phyloP scores from a whole-genome alignment of 2,888 invertebrate species.

The Lymantria monacha region DNA sequence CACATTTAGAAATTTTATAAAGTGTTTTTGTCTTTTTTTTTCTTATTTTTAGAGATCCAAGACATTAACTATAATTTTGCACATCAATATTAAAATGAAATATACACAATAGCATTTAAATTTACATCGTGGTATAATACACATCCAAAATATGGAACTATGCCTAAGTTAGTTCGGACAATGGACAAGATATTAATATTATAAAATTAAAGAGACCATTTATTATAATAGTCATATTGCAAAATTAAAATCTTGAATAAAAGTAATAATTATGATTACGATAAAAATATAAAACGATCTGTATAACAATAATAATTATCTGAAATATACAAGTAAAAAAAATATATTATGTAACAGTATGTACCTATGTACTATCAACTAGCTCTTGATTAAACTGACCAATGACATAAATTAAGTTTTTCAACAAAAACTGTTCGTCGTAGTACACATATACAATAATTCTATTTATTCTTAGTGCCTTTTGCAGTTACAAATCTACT shows the following conservation, averaged over 20 bases:
- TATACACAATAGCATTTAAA: slow-evolving; percentile 79
- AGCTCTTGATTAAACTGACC: slow-evolving; percentile 51
- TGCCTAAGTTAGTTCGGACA: slow-evolving; percentile 78
- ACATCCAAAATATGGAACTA: slow-evolving; percentile 81
- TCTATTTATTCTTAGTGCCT: slow-evolving; percentile 17
- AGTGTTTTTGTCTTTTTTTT: slow-evolving; percentile 79
- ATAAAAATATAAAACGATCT: slow-evolving; percentile 76
- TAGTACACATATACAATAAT: slow-evolving; percentile 24
- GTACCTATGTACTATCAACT: slow-evolving; percentile 67
- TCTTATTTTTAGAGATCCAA: slow-evolving; percentile 81
- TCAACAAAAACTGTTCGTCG: slow-evolving; percentile 40
- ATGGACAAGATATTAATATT: slow-evolving; percentile 68
- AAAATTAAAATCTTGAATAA: slow-evolving; percentile 63
- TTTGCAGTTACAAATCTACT: slow-evolving; percentile 9
- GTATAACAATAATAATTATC: slow-evolving; percentile 78
- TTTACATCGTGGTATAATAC: slow-evolving; percentile 77
- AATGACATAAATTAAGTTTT: slow-evolving; percentile 37
- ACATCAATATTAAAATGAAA: slow-evolving; percentile 78
- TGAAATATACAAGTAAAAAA: slow-evolving; percentile 79
- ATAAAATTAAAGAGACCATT: slow-evolving; percentile 68
- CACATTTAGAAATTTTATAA: slow-evolving; percentile 83
- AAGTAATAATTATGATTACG: slow-evolving; percentile 61
- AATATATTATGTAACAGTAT: slow-evolving; percentile 71
- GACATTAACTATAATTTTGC: slow-evolving; percentile 82
- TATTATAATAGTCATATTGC: slow-evolving; percentile 49